Evolutionary conservation across 2,888 invertebrate species (phyloP), one percentile per base, ranked within the genome.

Genomic region (Sarcophaga rosellei): DNA sequence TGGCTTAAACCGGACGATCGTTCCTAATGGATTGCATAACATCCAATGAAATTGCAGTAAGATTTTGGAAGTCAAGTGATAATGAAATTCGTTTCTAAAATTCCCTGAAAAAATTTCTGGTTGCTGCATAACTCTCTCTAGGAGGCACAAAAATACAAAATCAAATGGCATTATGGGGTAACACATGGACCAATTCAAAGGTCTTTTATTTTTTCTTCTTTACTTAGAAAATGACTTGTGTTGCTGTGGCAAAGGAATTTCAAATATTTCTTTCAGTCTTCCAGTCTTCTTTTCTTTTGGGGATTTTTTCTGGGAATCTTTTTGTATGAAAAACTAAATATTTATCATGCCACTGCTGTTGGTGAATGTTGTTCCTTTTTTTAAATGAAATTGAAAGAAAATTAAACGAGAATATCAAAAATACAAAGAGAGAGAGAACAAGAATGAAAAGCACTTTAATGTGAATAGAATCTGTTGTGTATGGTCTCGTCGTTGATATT

Each of bases 151-250:
- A 68, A 53, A 23, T 68, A 53, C 59, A 77, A 77, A 81, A 80
- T 77, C 84, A 81, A 81, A 78, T 84, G 74, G 86, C 69, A 78
- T 75, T 81, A 78, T 86, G 78, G 68, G 10, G 35, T 35, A 35
- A 35, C 35, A 8, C 0, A 10, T 35, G 35, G 1, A 35, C 35
- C 35, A 35, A 35, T 8, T 35, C 35, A 8, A 35, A 35, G 0
- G 35, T 35, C 35, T 15, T 53, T 47, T 47, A 0, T 53, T 17
- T 53, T 47, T 53, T 17, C 17, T 12, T 53, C 5, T 53, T 5
- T 17, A 15, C 84, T 86, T 81, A 53, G 74, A 75, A 77, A 86
- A 84, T 84, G 77, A 83, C 73, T 83, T 80, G 75, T 80, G 79
- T 77, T 77, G 65, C 47, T 79, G 47, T 79, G 59, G 77, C 66